A percentile compares a stretch with the other conserved stretches of the same genome.
Evolutionary conservation across 2,888 invertebrate species (phyloP).

Genomic region (Vesta saturnalis): DNA sequence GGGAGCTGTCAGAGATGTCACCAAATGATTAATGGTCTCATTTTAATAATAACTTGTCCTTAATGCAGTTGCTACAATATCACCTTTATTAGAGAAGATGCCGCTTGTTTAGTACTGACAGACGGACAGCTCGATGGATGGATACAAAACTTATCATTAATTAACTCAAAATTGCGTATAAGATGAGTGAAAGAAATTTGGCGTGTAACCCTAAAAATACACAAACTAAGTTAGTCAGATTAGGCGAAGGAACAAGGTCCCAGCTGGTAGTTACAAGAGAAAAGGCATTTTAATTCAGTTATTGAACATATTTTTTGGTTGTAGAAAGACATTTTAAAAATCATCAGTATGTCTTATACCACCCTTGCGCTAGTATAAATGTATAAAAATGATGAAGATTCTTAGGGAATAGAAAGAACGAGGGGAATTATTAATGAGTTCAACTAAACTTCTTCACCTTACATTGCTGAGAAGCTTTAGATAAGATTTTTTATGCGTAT

Average conservation of each 20-base stretch:
- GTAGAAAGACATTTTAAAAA: constrained; percentile 62
- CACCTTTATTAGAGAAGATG: constrained; percentile 60
- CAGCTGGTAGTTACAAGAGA: constrained; percentile 48
- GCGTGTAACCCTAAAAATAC: constrained; percentile 33
- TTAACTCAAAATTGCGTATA: constrained; percentile 48
- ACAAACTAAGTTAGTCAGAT: constrained; percentile 61
- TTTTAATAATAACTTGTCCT: constrained; percentile 64
- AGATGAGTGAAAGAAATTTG: not conserved
- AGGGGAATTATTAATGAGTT: constrained; percentile 21
- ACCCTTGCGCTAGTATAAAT: constrained; percentile 23
- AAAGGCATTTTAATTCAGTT: constrained; percentile 62
- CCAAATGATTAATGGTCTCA: constrained; percentile 63
- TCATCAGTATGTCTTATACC: constrained; percentile 55
- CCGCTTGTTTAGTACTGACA: constrained; percentile 52
- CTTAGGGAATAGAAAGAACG: constrained; percentile 1
- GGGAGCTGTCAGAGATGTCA: constrained; percentile 48
- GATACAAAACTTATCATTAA: constrained; percentile 53
- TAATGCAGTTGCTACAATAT: constrained; percentile 60
- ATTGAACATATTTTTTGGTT: constrained; percentile 63
- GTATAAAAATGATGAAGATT: constrained; percentile 24
- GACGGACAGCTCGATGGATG: constrained; percentile 52
- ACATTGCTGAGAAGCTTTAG: too few relatives aligned
- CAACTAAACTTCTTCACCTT: constrained; percentile 1
- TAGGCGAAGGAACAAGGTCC: constrained; percentile 39
- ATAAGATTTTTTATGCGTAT: too few relatives aligned